Evolutionary conservation across 2,888 invertebrate genomes (phyloP), one percentile per base, ranked within the genome.

Genomic region (Stenurella melanura): DNA sequence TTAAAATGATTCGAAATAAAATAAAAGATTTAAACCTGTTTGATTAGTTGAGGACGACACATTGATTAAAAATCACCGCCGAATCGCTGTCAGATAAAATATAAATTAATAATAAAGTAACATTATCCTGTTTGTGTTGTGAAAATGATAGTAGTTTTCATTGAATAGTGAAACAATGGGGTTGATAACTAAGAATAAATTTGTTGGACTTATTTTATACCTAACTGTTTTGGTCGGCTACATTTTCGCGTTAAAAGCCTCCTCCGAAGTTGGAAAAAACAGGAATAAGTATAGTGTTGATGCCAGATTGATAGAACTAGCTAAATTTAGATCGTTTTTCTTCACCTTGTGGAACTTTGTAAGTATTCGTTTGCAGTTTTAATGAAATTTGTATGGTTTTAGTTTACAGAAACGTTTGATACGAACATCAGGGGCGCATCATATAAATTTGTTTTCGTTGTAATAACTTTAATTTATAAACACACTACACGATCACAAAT

Each of bases 261-360:
- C 54, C 4, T 9, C 54, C 0, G 38, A 71, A 19, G 50, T 74
- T 15, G 77, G 54, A 61, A 10, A 77, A 3, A 1, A 9, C 30
- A 54, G 54, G 61, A 60, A 70, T 57, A 71, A 58, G 58, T 60
- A 66, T 11, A 21, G 58, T 11, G 30, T 54, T 15, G 54, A 42
- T 56, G 21, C 18, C 19, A 70, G 73, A 64, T 42, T 80, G 58
- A 72, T 38, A 19, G 21, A 60, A 9, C 42, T 78, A 21, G 73
- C 56, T 26, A 67, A 61, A 7, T 77, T 73, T 60, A 26, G 57
- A 38, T 56, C 50, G 1, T 76, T 60, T 56, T 77, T 73, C 38
- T 80, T 77, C 21, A 80, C 80, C 3, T 50, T 76, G 7, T 80
- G 80, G 80, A 78, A 68, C 73, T 80, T 80, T 71, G 80, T 80